Conservation (phyloP, 2,113 vertebrate genomes). For the Ciconia stormi region DNA sequence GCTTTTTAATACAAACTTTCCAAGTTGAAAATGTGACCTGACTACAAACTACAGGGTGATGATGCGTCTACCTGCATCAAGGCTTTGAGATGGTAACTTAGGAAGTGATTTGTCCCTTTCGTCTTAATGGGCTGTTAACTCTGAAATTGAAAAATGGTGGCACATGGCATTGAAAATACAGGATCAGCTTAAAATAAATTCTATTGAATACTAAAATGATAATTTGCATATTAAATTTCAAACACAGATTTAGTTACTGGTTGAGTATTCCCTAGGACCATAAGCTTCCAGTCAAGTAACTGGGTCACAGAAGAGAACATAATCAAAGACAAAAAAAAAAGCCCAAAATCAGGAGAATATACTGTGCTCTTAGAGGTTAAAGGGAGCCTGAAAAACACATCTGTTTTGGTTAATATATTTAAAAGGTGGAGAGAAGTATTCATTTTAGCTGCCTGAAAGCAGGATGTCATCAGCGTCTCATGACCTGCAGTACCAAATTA, state of each 20-base stretch:
- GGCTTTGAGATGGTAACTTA: not conserved
- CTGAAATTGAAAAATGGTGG: conserved; percentile 4
- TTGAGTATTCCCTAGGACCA: not conserved
- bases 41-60: not conserved
- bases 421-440: not conserved
- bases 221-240: not conserved
- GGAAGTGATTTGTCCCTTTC: not conserved
- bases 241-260: not conserved
- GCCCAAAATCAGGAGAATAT: not conserved
- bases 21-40: not conserved
- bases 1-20: not conserved
- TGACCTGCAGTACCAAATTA: not conserved
- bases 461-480: not conserved
- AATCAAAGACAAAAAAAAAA: not conserved
- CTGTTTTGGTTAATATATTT: not conserved
- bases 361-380: not conserved
- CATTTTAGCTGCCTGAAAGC: not conserved
- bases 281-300: not conserved
- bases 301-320: not conserved
- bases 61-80: not conserved
- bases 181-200: not conserved
- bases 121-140: not conserved
- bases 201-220: not conserved
- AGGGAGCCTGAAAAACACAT: not conserved
- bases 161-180: not conserved